Evolutionary conservation across 2,113 vertebrate species (phyloP), one percentile per base, ranked within the genome.

Genomic region (Gobio gobio): DNA sequence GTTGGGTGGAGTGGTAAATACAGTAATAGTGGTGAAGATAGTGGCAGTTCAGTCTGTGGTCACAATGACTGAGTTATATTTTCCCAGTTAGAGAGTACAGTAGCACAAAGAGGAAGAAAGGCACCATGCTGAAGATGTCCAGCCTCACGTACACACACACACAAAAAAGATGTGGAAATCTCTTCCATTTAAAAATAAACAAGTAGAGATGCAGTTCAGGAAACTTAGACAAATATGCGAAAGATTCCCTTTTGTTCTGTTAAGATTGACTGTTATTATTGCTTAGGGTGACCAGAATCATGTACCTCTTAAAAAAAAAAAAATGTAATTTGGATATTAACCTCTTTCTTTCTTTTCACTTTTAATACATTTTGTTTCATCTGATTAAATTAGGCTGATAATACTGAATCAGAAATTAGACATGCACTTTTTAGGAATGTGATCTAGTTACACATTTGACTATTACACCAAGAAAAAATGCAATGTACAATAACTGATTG

Each of bases 21-120:
- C 47, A 49, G 47, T 92, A 93, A 93, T 93, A 93, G 92, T 93
- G 93, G 93, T 94, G 95, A 94, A 93, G 87, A 84, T 87, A 95
- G 49, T 14, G 13, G 49, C 49, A 51, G 49, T 16, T 51, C 13
- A 14, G 13, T 4, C 47, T 49, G 93, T 93, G 94, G 93, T 94
- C 91, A 92, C 92, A 86, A 91, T 90, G 92, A 91, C 93, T 94
- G 40, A 9, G 47, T 14, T n/a, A 43, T 22, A 43, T 51, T 59
- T 70, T 45, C 24, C 26, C 36, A 77, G 78, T 82, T 82, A 76
- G 18, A 81, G 26, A 80, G 70, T 5, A 33, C n/a, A 92, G 92
- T 90, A 92, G 89, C 87, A 86, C 91, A 92, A 93, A 95, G 94
- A 95, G 94, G 94, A 95, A 95, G 94, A 93, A 95, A 95, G 93